A percentile compares a stretch with the other conserved stretches of the same genome.
These are phyloP conservation scores for Boloria euphrosyne DNA, from an alignment of 2,888 invertebrate species.

Conservation along the genomic window DNA sequence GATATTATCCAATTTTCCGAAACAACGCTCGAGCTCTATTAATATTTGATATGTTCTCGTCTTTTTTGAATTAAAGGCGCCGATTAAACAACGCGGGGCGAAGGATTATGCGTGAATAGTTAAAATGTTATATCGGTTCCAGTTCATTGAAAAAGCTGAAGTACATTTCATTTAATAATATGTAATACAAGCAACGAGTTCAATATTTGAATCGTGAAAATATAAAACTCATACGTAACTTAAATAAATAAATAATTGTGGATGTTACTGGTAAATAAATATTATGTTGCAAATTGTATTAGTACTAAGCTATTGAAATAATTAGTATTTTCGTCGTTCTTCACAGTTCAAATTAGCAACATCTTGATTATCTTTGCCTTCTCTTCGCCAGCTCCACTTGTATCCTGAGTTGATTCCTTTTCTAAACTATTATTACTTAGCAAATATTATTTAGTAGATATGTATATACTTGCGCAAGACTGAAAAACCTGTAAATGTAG, in stretches of 20 bases:
- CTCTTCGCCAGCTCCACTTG: constrained; percentile 69
- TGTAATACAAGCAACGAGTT: constrained; percentile 1
- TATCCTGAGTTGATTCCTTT: constrained; percentile 53
- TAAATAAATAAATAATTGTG: no score
- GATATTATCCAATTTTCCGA: constrained; percentile 77
- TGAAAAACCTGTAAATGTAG: no score
- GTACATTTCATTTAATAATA: constrained; percentile 49
- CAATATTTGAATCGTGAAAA: neutral
- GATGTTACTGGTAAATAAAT: no score
- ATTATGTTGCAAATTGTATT: no score
- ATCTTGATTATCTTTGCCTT: constrained; percentile 86
- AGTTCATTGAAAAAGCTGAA: constrained; percentile 64
- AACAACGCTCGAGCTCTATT: constrained; percentile 71
- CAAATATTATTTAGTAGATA: no score
- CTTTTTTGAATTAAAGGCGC: constrained; percentile 80
- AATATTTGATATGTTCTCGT: constrained; percentile 81
- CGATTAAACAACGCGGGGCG: constrained; percentile 77
- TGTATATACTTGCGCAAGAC: no score
- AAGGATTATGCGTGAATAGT: constrained; percentile 80
- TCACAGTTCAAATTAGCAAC: constrained; percentile 91
- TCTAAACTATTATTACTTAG: no score
- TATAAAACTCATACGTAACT: no score
- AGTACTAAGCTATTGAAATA: no score
- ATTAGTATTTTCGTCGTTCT: constrained; percentile 65
- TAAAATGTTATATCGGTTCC: constrained; percentile 79